phyloP scores from a whole-genome alignment of 1,140 invertebrate genomes.

The Diploscapter pachys region DNA sequence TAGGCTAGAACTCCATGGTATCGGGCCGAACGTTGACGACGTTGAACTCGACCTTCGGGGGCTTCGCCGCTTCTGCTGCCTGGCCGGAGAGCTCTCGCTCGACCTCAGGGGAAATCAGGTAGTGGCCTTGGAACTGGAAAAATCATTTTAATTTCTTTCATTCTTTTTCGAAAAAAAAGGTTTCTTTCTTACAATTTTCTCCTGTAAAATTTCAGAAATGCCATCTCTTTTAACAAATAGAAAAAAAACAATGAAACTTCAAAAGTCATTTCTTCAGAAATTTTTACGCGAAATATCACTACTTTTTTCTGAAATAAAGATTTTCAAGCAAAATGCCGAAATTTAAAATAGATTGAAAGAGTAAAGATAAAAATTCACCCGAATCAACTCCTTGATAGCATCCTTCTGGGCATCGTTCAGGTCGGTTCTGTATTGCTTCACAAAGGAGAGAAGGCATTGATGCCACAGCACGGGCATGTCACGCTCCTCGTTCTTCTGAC shows the following conservation, averaged over 20 bases:
- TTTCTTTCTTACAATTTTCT: too few species aligned
- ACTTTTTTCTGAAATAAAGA: too few species aligned
- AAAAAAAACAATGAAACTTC: too few species aligned
- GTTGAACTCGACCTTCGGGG: too few species aligned
- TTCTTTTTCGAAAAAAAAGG: too few species aligned
- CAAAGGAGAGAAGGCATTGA: conserved; percentile 86
- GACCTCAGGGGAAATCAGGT: conserved; percentile 40
- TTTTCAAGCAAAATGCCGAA: too few species aligned
- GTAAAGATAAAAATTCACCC: conserved; percentile 39
- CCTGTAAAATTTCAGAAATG: too few species aligned
- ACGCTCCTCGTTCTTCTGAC: conserved; percentile 32
- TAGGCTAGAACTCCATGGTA: too few species aligned
- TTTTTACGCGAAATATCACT: too few species aligned
- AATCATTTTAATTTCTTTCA: neutral
- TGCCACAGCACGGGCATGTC: conserved; percentile 92
- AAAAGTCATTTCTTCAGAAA: too few species aligned
- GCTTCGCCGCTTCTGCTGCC: conserved; percentile 7
- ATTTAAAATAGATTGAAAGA: neutral
- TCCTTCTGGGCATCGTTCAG: conserved; percentile 48
- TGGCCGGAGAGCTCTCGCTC: conserved; percentile 15
- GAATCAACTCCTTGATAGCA: conserved; percentile 47
- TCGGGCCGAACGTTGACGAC: too few species aligned
- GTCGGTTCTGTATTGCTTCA: conserved; percentile 76
- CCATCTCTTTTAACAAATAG: too few species aligned
- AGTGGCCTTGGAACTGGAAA: conserved; percentile 36